These are phyloP conservation scores for human DNA, from an alignment of 2,113 vertebrate genomes.

Conservation along the genomic window GRCh38 chr2:205719001-205719500, in stretches of 20 bases:
- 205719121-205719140: not conserved
- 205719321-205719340: not conserved
- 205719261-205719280: not conserved
- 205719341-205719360: not conserved
- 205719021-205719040: not conserved
- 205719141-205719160: conserved; percentile 64
- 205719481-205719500: not conserved
- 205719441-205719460: not conserved
- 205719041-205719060: accelerated
- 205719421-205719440: not conserved
- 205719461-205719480: not conserved
- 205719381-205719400: not conserved
- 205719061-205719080: not conserved
- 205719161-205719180: conserved; percentile 24
- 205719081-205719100: conserved; percentile 52
- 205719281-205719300: not conserved
- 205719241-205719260: not conserved
- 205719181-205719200: conserved; percentile 53
- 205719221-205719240: not conserved
- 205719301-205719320: not conserved
- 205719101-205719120: conserved; percentile 14
- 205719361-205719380: not conserved
- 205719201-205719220: conserved; percentile 49
- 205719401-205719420: not conserved
- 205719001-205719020: not conserved